A percentile compares a stretch with the other conserved stretches of the same genome.
Conservation (phyloP, 2,888 invertebrate genomes). For the Hecatera dysodea region DNA sequence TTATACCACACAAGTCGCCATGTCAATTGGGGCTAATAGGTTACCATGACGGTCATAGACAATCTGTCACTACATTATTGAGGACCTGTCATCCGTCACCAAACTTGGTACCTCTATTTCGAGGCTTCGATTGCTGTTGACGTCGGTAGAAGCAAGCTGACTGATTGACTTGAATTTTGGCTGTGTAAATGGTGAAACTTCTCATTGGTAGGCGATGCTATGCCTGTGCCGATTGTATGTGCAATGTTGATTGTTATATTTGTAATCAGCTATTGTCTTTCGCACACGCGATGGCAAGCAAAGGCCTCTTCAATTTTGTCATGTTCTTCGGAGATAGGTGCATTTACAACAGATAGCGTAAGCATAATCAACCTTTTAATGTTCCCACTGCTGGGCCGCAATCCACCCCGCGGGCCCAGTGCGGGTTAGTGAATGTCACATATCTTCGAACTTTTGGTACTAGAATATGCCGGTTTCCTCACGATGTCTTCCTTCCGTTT, state of each 20-base stretch:
- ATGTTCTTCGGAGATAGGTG: neutral
- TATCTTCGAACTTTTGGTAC: no score
- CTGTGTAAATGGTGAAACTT: conserved; percentile 37
- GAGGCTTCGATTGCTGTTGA: conserved; percentile 28
- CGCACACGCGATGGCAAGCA: neutral
- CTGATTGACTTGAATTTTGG: conserved; percentile 49
- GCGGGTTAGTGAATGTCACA: no score
- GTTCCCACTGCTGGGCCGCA: no score
- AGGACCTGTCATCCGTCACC: conserved; percentile 32
- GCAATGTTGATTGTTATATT: conserved; percentile 27
- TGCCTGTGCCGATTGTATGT: neutral
- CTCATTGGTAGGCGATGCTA: conserved; percentile 41
- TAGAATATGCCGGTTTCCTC: no score
- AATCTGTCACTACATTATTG: conserved; percentile 29
- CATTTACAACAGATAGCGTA: no score
- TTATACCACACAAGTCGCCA: conserved; percentile 22
- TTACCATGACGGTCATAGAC: conserved; percentile 27
- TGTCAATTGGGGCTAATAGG: conserved; percentile 51
- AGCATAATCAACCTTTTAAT: no score
- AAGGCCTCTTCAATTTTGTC: neutral
- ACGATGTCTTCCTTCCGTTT: no score
- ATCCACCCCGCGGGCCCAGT: no score
- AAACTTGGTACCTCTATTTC: conserved; percentile 18
- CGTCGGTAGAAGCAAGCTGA: conserved; percentile 23
- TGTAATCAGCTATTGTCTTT: conserved; percentile 28